These are phyloP conservation scores for Diglossa cyanea DNA, from an alignment of 2,797 vertebrate genomes.

Conservation along the genomic window DNA sequence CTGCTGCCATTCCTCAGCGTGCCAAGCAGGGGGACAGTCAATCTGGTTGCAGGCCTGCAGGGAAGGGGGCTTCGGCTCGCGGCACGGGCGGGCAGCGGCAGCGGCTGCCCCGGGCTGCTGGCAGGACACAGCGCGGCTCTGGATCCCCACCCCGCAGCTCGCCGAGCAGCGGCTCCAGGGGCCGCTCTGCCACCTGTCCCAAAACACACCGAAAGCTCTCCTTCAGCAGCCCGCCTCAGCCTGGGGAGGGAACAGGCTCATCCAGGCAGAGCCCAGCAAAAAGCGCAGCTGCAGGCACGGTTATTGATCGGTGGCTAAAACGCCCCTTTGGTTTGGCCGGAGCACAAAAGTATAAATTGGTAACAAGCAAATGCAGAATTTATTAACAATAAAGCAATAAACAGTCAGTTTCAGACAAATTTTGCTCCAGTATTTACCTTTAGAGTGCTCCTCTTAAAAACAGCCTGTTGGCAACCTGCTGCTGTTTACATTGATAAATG, in stretches of 20 bases:
- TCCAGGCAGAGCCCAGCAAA: background rate
- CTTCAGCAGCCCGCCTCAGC: accelerated
- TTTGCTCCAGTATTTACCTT: background rate
- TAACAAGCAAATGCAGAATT: background rate
- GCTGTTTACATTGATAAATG: background rate
- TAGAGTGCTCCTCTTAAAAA: background rate
- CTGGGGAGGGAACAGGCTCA: accelerated
- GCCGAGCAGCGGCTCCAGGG: slow-evolving; percentile 86
- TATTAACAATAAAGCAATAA: background rate
- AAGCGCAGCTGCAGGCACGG: background rate
- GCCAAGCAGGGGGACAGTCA: slow-evolving; percentile 87
- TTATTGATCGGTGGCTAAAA: background rate
- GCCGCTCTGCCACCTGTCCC: slow-evolving; percentile 82
- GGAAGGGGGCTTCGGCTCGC: slow-evolving; percentile 77
- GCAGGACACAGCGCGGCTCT: slow-evolving; percentile 84
- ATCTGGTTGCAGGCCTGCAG: slow-evolving; percentile 88
- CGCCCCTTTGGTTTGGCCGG: background rate
- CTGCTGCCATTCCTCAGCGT: slow-evolving; percentile 87
- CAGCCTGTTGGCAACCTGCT: background rate
- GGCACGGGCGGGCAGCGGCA: slow-evolving; percentile 73
- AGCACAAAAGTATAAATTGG: background rate
- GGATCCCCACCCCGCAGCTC: slow-evolving; percentile 88
- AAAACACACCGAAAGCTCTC: background rate
- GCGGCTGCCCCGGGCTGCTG: slow-evolving; percentile 70
- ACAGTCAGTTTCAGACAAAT: background rate